Evolutionary conservation across 2,797 vertebrate species (phyloP), one percentile per base, ranked within the genome.

Genomic region (Hephaestus fuliginosus): DNA sequence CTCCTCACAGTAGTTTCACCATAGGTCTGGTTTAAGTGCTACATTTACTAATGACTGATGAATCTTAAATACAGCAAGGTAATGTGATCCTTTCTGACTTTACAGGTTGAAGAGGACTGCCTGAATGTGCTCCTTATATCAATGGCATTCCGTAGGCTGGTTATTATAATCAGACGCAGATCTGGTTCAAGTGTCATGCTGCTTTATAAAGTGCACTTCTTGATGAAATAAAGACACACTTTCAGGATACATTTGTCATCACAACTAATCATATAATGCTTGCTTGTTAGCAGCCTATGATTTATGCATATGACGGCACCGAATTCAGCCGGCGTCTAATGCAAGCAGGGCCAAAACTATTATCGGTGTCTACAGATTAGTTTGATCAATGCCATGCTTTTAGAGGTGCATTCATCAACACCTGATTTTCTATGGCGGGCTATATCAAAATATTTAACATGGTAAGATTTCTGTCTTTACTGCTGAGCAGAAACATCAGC

Each of bases 151-250:
- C 76, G 71, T 13, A 33, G 56, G 46, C 43, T 68, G 70, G 70
- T 78, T 78, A 70, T 77, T 65, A 76, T 69, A 65, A 82, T 85
- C 80, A 76, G 52, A 70, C 33, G 28, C 5, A 39, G 41, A 68
- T 66, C n/a, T 28, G 39, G 58, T 75, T 83, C n/a, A 76, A 85
- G 76, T 75, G 72, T 66, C 28, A 62, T 18, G 14, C 43, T 57
- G 67, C 53, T 53, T 78, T 43, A 20, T 67, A n/a, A 81, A 83
- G 75, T 73, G 67, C 46, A 65, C 75, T 20, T 30, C 20, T 70
- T 33, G n/a, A 49, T 76, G 7, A 71, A 74, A 75, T 62, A 43
- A 80, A 74, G 60, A 77, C 65, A 51, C 11, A 66, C 56, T 55
- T 72, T 69, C 28, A 14, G 55, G 7, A 46, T 65, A 18, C 1